Evolutionary conservation across 1,140 invertebrate genomes (phyloP).

Genomic region (Drosophila bocqueti): DNA sequence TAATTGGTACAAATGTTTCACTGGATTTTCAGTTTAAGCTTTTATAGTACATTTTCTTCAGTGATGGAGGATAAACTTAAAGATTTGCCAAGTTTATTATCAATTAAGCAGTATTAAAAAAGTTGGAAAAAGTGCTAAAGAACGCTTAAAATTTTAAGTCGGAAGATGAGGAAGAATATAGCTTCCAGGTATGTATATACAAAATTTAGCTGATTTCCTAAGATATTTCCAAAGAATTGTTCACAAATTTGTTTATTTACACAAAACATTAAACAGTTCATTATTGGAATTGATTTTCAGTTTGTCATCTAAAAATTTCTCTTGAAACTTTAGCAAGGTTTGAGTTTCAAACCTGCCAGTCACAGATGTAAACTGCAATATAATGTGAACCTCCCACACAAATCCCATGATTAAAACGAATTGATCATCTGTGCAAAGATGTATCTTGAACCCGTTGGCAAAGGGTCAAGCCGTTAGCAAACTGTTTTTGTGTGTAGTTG

Average conservation of each 20-base stretch:
- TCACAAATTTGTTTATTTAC: too few species aligned
- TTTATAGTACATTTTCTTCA: slow-evolving; percentile 3
- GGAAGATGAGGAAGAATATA: background rate
- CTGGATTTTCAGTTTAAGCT: slow-evolving; percentile 15
- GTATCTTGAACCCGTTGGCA: slow-evolving; percentile 15
- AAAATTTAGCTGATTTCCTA: background rate
- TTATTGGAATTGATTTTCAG: background rate
- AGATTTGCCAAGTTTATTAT: slow-evolving; percentile 9
- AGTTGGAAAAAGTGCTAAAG: background rate
- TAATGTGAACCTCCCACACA: background rate
- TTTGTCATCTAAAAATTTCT: background rate
- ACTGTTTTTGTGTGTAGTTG: slow-evolving; percentile 17
- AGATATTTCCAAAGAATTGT: too few species aligned
- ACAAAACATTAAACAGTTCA: background rate
- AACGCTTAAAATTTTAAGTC: background rate
- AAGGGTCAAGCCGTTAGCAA: slow-evolving; percentile 20
- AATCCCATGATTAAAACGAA: slow-evolving; percentile 23
- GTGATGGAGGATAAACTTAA: background rate
- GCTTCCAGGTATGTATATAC: too few species aligned
- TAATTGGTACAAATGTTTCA: slow-evolving; percentile 48
- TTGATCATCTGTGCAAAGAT: slow-evolving; percentile 23
- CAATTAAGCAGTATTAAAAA: slow-evolving; percentile 8
- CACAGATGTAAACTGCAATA: slow-evolving; percentile 2
- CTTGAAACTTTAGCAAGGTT: background rate
- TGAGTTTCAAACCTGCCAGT: slow-evolving; percentile 17